Conservation (phyloP, 2,888 invertebrate genomes). For the Dicyrtoma fusca region DNA sequence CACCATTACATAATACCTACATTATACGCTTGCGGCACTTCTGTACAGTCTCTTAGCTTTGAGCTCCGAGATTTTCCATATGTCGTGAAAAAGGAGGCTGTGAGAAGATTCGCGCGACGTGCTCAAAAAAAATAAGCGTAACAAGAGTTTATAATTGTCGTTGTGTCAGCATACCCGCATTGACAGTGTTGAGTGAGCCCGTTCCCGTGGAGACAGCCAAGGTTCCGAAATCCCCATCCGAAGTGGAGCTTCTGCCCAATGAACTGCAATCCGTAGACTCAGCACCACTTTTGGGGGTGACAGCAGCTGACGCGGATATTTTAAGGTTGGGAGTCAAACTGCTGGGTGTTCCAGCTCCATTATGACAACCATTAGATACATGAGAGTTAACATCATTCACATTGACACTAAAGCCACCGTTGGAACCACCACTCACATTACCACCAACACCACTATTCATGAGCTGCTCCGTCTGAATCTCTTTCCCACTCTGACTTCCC, state of each 20-base stretch:
- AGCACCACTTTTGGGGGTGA: slow-evolving; percentile 39
- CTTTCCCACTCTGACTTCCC: slow-evolving; percentile 29
- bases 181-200: slow-evolving; percentile 43
- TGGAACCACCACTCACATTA: not conserved
- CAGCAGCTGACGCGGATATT: slow-evolving; percentile 18
- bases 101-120: not conserved
- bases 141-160: not conserved
- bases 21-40: no score
- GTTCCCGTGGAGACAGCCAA: slow-evolving; percentile 39
- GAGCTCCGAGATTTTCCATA: no score
- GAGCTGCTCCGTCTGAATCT: not conserved
- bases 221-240: slow-evolving; percentile 59
- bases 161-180: slow-evolving; percentile 44
- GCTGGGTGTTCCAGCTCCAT: slow-evolving; percentile 23
- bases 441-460: not conserved
- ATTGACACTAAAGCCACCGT: slow-evolving; percentile 34
- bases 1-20: no score
- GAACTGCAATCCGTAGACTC: slow-evolving; percentile 58
- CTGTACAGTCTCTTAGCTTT: no score
- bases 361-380: slow-evolving; percentile 28
- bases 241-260: slow-evolving; percentile 58
- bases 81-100: not conserved
- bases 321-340: slow-evolving; percentile 26
- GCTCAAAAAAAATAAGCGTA: not conserved
- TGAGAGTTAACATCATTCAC: slow-evolving; percentile 34